These are phyloP conservation scores for Monarcha castaneiventris DNA, from an alignment of 2,113 vertebrate genomes.

Conservation along the genomic window DNA sequence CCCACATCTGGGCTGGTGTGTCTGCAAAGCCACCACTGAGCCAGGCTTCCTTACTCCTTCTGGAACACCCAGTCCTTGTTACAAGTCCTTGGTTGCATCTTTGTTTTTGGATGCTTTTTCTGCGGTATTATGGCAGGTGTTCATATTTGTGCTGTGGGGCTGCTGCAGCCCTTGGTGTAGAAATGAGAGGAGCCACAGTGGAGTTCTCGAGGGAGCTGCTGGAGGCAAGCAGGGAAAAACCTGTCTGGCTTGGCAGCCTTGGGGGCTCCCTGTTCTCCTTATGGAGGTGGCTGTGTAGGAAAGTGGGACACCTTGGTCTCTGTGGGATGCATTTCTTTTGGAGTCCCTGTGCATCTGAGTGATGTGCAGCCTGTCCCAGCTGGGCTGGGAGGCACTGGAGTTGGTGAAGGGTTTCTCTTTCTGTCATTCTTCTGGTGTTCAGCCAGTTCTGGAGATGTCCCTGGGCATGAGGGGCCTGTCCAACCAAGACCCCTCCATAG, in stretches of 20 bases:
- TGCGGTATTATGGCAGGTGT: not conserved
- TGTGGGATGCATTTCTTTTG: accelerated
- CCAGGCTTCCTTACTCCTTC: not conserved
- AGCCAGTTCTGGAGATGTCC: not conserved
- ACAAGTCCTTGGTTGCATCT: not conserved
- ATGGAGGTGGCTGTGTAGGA: not conserved
- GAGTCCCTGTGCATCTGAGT: not conserved
- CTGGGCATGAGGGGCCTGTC: not conserved
- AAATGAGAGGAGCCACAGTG: not conserved
- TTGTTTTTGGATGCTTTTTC: not conserved
- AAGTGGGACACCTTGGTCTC: not conserved
- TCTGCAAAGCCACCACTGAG: not conserved
- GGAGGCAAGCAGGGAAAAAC: not conserved
- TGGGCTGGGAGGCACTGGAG: not conserved
- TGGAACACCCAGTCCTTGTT: not conserved
- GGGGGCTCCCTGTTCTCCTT: not conserved
- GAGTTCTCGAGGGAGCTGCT: not conserved
- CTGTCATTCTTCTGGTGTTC: not conserved
- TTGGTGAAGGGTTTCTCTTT: not conserved
- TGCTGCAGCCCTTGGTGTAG: not conserved
- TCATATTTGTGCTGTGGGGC: not conserved
- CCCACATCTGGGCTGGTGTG: accelerated
- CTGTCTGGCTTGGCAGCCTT: not conserved
- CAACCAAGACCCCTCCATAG: accelerated
- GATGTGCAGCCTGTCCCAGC: not conserved